phyloP scores from a whole-genome alignment of 2,797 vertebrate genomes.

The Epinephelus coioides region DNA sequence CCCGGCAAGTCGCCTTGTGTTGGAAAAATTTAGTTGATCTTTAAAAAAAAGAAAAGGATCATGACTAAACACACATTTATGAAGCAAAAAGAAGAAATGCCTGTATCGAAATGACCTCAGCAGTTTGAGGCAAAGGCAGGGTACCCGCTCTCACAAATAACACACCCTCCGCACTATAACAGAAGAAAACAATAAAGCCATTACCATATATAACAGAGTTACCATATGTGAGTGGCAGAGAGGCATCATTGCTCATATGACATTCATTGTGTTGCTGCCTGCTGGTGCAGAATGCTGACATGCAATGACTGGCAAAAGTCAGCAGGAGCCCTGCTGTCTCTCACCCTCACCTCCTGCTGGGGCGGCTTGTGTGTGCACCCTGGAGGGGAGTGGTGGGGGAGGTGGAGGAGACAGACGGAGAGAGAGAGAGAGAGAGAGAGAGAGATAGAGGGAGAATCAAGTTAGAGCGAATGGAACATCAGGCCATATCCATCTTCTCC shows the following conservation, averaged over 20 bases:
- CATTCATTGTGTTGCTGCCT: slow-evolving; percentile 68
- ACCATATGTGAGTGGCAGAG: slow-evolving; percentile 56
- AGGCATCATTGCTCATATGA: slow-evolving; percentile 59
- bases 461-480: slow-evolving; percentile 66
- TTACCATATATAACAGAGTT: slow-evolving; percentile 59
- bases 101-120: slow-evolving; percentile 38
- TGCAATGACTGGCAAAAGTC: slow-evolving; percentile 66
- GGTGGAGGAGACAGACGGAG: slow-evolving; percentile 55
- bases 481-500: slow-evolving; percentile 72
- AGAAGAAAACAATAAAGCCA: slow-evolving; percentile 28
- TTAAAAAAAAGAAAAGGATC: not conserved
- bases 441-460: slow-evolving; percentile 59
- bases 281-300: slow-evolving; percentile 68
- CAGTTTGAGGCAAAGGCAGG: slow-evolving; percentile 21
- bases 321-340: slow-evolving; percentile 72
- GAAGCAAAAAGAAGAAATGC: slow-evolving; percentile 14
- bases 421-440: slow-evolving; percentile 40
- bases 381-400: slow-evolving; percentile 25
- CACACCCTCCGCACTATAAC: not conserved
- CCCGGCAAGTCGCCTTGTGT: not conserved
- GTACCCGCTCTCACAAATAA: slow-evolving; percentile 1
- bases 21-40: not conserved
- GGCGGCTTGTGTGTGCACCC: slow-evolving; percentile 67
- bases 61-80: not conserved
- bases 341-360: slow-evolving; percentile 77